Evolutionary conservation across 2,888 invertebrate genomes (phyloP).

Genomic region (Rhabditoides inermis): DNA sequence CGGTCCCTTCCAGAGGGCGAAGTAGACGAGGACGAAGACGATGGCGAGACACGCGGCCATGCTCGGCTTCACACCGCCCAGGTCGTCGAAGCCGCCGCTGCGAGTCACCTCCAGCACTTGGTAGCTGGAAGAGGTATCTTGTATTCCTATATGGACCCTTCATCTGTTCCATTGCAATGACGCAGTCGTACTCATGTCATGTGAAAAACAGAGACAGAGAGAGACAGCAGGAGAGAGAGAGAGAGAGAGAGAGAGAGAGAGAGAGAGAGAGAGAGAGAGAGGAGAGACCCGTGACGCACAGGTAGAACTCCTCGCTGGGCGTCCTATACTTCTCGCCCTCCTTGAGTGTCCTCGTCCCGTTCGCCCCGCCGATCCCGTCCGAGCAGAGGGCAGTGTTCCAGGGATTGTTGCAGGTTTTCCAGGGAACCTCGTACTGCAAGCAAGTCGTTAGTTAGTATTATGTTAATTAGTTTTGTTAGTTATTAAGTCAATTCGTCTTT

Average conservation of each 20-base stretch:
- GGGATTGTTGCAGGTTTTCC: constrained; percentile 75
- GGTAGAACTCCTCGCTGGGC: constrained; percentile 79
- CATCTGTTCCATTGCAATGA: no score
- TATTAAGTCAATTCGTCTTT: no score
- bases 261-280: no score
- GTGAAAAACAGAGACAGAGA: no score
- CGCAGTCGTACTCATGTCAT: no score
- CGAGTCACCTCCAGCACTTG: constrained; percentile 77
- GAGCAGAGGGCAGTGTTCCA: constrained; percentile 75
- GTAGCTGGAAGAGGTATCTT: no score
- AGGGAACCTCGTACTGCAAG: no score
- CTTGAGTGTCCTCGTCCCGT: constrained; percentile 41
- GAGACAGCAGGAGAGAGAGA: no score
- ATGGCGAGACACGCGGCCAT: constrained; percentile 80
- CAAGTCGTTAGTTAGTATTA: no score
- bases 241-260: no score
- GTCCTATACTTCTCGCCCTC: constrained; percentile 20
- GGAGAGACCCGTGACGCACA: constrained; percentile 70
- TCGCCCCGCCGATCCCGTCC: constrained; percentile 53
- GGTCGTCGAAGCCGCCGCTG: constrained; percentile 72
- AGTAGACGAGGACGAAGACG: constrained; percentile 85
- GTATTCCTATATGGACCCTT: no score
- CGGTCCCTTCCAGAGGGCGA: constrained; percentile 86
- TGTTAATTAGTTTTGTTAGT: no score
- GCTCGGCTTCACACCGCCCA: constrained; percentile 81